These are phyloP conservation scores for Bradypus variegatus DNA, from an alignment of 2,797 vertebrate species.

Conservation along the genomic window DNA sequence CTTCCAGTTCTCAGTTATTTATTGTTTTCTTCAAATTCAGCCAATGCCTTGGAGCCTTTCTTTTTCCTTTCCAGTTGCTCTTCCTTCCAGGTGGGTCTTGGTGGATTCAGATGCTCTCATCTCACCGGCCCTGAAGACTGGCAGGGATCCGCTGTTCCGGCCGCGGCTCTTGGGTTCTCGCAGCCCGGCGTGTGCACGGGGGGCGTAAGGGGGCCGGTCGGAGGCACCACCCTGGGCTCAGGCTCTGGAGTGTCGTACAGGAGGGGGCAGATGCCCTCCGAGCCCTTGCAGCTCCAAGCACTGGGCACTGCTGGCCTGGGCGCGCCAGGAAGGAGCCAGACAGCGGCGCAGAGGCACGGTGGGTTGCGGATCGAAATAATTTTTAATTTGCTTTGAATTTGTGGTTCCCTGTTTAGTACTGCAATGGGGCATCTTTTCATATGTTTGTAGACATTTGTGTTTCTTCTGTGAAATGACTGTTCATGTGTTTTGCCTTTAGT, in stretches of 20 bases:
- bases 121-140: no score
- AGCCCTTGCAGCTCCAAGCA: not conserved
- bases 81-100: slow-evolving; percentile 46
- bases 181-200: no score
- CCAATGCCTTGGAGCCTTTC: slow-evolving; percentile 89
- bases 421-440: not conserved
- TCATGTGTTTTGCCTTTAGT: not conserved
- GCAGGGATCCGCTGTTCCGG: no score
- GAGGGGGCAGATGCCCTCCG: not conserved
- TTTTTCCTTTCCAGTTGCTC: slow-evolving; percentile 95
- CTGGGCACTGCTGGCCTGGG: not conserved
- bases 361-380: no score
- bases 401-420: not conserved
- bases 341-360: not conserved
- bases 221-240: not conserved
- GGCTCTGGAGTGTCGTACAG: not conserved
- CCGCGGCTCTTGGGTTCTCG: no score
- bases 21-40: slow-evolving; percentile 90
- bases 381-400: not conserved
- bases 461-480: not conserved
- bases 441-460: not conserved
- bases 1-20: slow-evolving; percentile 80
- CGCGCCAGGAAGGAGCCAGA: not conserved
- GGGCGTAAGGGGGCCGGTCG: no score
- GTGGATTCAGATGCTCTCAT: no score